Base-by-base conservation (phyloP, 2,888 invertebrate genomes). In the Drosophila mulleri region DNA sequence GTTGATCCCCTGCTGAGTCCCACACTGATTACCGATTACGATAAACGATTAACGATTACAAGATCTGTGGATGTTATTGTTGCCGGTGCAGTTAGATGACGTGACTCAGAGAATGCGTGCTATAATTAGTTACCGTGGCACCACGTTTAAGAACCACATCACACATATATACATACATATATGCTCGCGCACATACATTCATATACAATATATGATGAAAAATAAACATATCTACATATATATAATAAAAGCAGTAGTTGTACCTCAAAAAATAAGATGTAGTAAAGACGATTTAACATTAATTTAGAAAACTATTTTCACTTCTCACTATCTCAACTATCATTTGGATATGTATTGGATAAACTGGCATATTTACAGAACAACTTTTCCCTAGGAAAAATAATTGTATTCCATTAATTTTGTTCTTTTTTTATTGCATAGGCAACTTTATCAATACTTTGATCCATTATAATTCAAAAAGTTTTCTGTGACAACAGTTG, bases 21-120 rank as follows among this genome's bases (percentile, higher is more conserved):
- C 75, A 60, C 9, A 71, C 35, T 56, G 62, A 70, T 66, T 66
- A 79, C 52, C 64, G 58, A 18, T 23, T 56, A 78, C 68, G 63
- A 42, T 54, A 54, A 77, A 50, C 72, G 71, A 68, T 61, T 64
- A 58, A 58, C 62, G 56, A 29, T 44, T 78, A 75, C 67, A 56
- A 67, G 50, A 45, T 66, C 56, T 62, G 53, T 61, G 37, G 23
- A n/a, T 67, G 61, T 58, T 66, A 56, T 56, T 53, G 37, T 59
- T 54, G 42, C 35, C 50, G 54, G 48, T 71, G 52, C 54, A 23
- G 23, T 41, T 23, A 45, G 8, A 39, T 73, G 41, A 60, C 41
- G 45, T 67, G 59, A 42, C 47, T 47, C 41, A n/a, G 41, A 45
- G 35, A 44, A 42, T 57, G 56, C 18, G 39, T 54, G 50, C 37